These are phyloP conservation scores for Chironex yamaguchii DNA, from an alignment of 30 jellyfish, hydroid and myxozoan genomes.

Conservation along the genomic window DNA sequence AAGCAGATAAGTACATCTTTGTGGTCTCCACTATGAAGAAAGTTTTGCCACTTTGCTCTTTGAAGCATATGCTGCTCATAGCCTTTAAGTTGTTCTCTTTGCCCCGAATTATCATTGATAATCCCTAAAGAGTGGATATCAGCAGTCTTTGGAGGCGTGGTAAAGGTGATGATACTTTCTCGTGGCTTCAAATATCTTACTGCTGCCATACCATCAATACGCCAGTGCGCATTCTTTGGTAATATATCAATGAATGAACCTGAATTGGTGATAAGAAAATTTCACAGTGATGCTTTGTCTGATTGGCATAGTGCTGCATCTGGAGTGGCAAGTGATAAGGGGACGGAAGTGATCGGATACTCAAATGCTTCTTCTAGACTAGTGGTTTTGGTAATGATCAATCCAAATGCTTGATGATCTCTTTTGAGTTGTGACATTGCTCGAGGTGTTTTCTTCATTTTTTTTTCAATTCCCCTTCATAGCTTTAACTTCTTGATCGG, in stretches of 20 bases:
- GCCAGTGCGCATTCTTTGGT: conserved; percentile 32
- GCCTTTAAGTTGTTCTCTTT: neutral
- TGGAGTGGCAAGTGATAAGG: conserved; percentile 27
- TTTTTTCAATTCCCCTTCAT: conserved; percentile 16
- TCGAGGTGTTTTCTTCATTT: conserved; percentile 7
- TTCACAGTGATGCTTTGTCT: conserved; percentile 40
- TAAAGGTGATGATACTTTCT: neutral
- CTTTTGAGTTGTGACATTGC: conserved; percentile 45
- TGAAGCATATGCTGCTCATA: conserved; percentile 7
- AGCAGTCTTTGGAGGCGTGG: no score
- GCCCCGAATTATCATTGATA: conserved; percentile 2
- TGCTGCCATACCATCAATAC: conserved; percentile 43
- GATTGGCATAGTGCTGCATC: conserved; percentile 40
- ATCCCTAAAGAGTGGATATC: no score
- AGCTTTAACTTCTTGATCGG: conserved; percentile 6
- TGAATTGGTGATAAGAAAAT: conserved; percentile 23
- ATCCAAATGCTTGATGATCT: conserved; percentile 75
- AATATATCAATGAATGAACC: neutral
- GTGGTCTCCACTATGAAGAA: neutral
- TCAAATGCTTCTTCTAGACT: conserved; percentile 57
- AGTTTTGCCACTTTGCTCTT: neutral
- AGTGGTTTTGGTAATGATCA: conserved; percentile 56
- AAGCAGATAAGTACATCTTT: conserved; percentile 21
- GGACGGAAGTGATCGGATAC: conserved; percentile 39
- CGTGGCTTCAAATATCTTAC: conserved; percentile 24